Percentiles rank a stretch among this genome's conserved stretches.
Evolutionary conservation across 2,113 vertebrate genomes (phyloP).

Genomic region (Panthera leo): DNA sequence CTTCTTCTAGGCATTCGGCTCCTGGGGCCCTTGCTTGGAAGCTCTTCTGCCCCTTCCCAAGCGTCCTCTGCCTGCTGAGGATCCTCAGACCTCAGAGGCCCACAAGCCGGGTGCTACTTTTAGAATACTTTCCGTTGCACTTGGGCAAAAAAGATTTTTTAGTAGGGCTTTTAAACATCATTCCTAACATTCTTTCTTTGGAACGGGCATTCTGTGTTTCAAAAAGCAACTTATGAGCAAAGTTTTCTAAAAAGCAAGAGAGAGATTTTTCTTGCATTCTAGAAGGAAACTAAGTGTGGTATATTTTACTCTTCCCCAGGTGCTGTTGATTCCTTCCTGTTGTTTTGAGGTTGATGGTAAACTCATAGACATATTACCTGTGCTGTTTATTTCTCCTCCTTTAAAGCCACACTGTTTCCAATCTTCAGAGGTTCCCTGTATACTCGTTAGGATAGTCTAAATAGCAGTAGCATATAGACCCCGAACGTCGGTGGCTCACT

Average conservation of each 20-base stretch:
- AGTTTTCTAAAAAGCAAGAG: neutral
- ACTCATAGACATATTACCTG: neutral
- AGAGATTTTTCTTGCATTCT: neutral
- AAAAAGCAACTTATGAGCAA: neutral
- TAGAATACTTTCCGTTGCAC: neutral
- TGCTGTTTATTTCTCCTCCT: neutral
- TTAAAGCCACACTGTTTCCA: neutral
- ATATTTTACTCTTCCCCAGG: neutral
- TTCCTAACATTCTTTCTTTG: neutral
- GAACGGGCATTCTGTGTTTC: neutral
- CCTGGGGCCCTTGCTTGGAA: neutral
- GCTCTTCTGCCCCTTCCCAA: no score
- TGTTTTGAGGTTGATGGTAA: neutral
- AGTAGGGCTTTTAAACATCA: neutral
- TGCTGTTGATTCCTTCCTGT: neutral
- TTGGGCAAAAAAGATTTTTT: neutral
- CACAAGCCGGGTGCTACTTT: neutral
- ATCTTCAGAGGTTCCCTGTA: neutral
- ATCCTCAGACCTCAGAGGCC: neutral
- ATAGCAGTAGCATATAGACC: neutral
- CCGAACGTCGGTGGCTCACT: neutral
- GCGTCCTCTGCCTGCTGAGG: neutral
- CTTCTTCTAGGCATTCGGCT: neutral
- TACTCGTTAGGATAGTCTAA: neutral
- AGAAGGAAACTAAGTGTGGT: neutral